Conservation (phyloP, 2,888 invertebrate species). For the Andrena haemorrhoa region DNA sequence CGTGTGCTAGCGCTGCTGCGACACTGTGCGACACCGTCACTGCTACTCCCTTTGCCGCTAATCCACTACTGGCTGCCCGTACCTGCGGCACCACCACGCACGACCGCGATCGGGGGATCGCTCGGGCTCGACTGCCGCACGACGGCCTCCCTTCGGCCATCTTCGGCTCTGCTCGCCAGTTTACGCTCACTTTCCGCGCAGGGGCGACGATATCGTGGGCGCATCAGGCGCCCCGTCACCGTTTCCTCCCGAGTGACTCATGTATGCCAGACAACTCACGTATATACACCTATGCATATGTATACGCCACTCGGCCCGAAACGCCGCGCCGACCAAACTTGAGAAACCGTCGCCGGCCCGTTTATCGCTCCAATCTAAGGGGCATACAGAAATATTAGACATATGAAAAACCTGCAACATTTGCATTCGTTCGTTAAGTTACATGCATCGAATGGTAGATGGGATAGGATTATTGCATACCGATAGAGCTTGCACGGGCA, state of each 20-base stretch:
- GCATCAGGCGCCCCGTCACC: conserved; percentile 48
- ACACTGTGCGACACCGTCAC: conserved; percentile 25
- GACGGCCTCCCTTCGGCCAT: conserved; percentile 55
- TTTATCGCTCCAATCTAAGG: conserved; percentile 34
- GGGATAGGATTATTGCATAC: neutral
- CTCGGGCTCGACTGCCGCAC: conserved; percentile 71
- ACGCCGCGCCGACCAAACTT: conserved; percentile 9
- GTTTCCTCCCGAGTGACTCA: conserved; percentile 52
- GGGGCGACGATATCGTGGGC: conserved; percentile 58
- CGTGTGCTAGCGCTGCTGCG: conserved; percentile 36
- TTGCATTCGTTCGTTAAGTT: neutral
- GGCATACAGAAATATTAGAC: conserved; percentile 17
- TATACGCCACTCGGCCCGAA: conserved; percentile 9
- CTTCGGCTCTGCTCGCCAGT: conserved; percentile 67
- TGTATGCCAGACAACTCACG: conserved; percentile 40
- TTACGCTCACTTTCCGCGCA: conserved; percentile 72
- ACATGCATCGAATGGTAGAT: too few relatives aligned
- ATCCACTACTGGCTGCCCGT: conserved; percentile 55
- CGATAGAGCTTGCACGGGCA: neutral
- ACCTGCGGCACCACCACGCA: conserved; percentile 65
- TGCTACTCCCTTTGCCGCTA: conserved; percentile 43
- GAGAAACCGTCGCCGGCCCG: conserved; percentile 36
- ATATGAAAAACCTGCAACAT: conserved; percentile 7
- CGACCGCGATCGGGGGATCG: conserved; percentile 72
- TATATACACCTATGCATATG: conserved; percentile 11